These are phyloP conservation scores for Porites divaricata DNA, from an alignment of 92 coral and sea anemone genomes.

Conservation along the genomic window DNA sequence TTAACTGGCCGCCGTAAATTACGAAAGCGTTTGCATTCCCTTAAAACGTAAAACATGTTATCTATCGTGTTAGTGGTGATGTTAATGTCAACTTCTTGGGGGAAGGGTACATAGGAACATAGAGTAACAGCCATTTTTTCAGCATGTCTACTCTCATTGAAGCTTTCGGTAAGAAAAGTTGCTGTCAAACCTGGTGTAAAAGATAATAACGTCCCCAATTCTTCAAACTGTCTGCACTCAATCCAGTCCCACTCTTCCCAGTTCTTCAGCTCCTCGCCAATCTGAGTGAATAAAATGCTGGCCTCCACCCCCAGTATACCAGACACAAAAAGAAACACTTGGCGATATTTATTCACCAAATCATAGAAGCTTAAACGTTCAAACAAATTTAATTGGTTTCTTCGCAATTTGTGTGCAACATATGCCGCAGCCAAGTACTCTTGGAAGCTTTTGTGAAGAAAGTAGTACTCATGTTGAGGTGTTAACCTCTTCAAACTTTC, in stretches of 20 bases:
- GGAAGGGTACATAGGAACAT: no score
- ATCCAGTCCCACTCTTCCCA: neutral
- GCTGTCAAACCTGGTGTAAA: no score
- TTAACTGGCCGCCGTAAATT: neutral
- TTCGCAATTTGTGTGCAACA: neutral
- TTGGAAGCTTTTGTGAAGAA: slow-evolving; percentile 22
- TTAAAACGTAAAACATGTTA: neutral
- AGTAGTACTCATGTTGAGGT: slow-evolving; percentile 11
- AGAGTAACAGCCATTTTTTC: no score
- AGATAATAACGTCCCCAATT: no score
- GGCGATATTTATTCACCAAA: neutral
- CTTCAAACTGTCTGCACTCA: no score
- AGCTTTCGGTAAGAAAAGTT: no score
- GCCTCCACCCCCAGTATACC: slow-evolving; percentile 12
- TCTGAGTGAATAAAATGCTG: neutral
- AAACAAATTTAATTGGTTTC: neutral
- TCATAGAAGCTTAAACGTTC: neutral
- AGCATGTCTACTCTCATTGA: no score
- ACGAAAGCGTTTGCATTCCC: neutral
- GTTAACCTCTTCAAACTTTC: no score
- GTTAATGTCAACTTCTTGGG: neutral
- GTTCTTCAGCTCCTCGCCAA: neutral
- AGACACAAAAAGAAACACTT: slow-evolving; percentile 4
- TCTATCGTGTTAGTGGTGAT: no score
- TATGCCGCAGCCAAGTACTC: slow-evolving; percentile 6